Base-by-base conservation (phyloP, 2,888 invertebrate genomes). In the Steromphala cineraria region DNA sequence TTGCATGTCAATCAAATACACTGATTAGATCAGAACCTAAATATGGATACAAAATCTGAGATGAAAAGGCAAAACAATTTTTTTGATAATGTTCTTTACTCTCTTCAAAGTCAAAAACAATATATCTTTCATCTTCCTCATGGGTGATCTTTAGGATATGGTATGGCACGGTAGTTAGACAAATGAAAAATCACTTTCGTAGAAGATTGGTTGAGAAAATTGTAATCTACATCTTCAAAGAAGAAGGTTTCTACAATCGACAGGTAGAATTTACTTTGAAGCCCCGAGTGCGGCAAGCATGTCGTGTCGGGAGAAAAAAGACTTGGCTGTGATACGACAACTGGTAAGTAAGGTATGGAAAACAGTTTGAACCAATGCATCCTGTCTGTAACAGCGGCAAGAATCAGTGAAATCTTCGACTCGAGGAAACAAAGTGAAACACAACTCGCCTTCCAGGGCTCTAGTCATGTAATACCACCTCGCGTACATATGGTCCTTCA, bases 381-480 rank as follows among this genome's bases (percentile, higher is more conserved):
- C 36, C 71, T 36, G 31, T 36, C 71, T 36, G 19, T 28, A 31
- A 17, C 19, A 36, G 71, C 13, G 71, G 19, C 28, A 40, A 71
- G 31, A 21, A 71, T 19, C 71, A 40, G 71, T 10, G 71, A 71
- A 71, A 71, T 36, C 71, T 36, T 31, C 71, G 40, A 36, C 71
- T 31, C 28, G 19, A 71, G 31, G 40, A 71, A 71, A 71, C 71
- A 71, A 71, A 71, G 71, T 71, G 71, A 71, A 71, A 71, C 40
- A 71, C 71, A 71, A 71, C 17, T 71, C 71, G 28, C 71, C 40
- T 24, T 24, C 24, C 62, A 28, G 62, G 7, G 28, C 4, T 62
- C 62, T 62, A 10, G 62, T 24, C 62, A n/a, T 19, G 46, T 46
- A 46, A 46, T 31, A 36, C 71, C 36, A 28, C 40, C 71, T 15